Percentiles rank a stretch among this genome's conserved stretches.
These are phyloP conservation scores for Blastobasis lacticolella DNA, from an alignment of 2,888 invertebrate genomes.

Conservation along the genomic window DNA sequence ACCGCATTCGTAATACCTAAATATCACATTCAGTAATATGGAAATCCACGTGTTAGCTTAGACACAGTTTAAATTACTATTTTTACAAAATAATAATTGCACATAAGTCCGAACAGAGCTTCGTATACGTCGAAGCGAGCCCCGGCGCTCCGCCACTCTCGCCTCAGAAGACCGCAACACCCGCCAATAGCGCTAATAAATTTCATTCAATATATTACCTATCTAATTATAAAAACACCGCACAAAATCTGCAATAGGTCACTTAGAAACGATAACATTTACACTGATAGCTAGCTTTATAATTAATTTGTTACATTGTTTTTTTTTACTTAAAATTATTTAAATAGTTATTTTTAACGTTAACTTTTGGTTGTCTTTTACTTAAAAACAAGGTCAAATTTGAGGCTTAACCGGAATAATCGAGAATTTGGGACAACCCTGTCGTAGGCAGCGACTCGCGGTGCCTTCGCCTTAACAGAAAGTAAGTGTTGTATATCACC, in stretches of 20 bases:
- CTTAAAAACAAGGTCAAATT: constrained; percentile 62
- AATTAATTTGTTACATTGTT: constrained; percentile 74
- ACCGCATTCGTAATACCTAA: constrained; percentile 72
- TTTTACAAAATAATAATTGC: constrained; percentile 74
- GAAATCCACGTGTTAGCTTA: constrained; percentile 73
- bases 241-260: constrained; percentile 71
- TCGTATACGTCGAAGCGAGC: constrained; percentile 43
- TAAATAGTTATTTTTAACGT: constrained; percentile 69
- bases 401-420: constrained; percentile 41
- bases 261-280: constrained; percentile 73
- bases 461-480: constrained; percentile 13
- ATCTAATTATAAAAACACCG: constrained; percentile 75
- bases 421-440: constrained; percentile 59
- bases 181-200: constrained; percentile 62
- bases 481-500: too few relatives aligned
- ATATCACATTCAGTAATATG: constrained; percentile 76
- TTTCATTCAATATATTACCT: constrained; percentile 76
- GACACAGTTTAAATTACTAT: constrained; percentile 70
- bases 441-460: constrained; percentile 34
- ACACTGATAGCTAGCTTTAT: constrained; percentile 74
- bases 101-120: constrained; percentile 67
- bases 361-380: constrained; percentile 74
- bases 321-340: constrained; percentile 66
- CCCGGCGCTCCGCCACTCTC: constrained; percentile 32
- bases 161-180: constrained; percentile 42